Evolutionary conservation across 2,888 invertebrate genomes (phyloP).

Genomic region (Copidosoma aretas): DNA sequence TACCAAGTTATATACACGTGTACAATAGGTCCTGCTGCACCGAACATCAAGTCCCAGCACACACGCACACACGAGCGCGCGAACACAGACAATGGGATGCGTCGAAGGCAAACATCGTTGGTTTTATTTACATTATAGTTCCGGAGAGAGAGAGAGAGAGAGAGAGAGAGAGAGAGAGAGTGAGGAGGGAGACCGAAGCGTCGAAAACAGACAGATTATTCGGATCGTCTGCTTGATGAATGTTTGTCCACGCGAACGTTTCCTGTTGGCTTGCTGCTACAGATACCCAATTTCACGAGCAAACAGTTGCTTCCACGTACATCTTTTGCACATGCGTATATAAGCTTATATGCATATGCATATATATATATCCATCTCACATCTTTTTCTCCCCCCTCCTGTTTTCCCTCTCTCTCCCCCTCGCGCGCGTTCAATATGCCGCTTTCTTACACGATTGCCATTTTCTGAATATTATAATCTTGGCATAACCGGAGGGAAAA

Average conservation of each 20-base stretch:
- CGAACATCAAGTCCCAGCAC: too few species aligned
- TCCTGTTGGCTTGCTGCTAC: not conserved
- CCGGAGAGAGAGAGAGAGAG: not conserved
- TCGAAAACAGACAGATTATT: not conserved
- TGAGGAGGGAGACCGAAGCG: slow-evolving; percentile 4
- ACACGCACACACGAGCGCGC: too few species aligned
- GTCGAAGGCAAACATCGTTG: not conserved
- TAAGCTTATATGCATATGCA: too few species aligned
- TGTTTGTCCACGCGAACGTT: not conserved
- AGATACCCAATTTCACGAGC: not conserved
- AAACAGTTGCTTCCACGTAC: not conserved
- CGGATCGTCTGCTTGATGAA: not conserved
- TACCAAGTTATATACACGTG: too few species aligned
- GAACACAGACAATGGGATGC: too few species aligned
- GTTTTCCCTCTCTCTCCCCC: slow-evolving; percentile 6
- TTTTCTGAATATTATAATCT: too few species aligned
- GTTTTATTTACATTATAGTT: slow-evolving; percentile 7
- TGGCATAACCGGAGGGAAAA: too few species aligned
- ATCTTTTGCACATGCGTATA: too few species aligned
- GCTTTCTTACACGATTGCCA: too few species aligned
- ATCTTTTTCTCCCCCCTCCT: not conserved
- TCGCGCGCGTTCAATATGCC: not conserved
- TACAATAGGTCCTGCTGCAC: too few species aligned
- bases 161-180: slow-evolving; percentile 7
- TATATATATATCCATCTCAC: too few species aligned